phyloP scores from a whole-genome alignment of 2,797 vertebrate species.

The Otolemur crassicaudatus region DNA sequence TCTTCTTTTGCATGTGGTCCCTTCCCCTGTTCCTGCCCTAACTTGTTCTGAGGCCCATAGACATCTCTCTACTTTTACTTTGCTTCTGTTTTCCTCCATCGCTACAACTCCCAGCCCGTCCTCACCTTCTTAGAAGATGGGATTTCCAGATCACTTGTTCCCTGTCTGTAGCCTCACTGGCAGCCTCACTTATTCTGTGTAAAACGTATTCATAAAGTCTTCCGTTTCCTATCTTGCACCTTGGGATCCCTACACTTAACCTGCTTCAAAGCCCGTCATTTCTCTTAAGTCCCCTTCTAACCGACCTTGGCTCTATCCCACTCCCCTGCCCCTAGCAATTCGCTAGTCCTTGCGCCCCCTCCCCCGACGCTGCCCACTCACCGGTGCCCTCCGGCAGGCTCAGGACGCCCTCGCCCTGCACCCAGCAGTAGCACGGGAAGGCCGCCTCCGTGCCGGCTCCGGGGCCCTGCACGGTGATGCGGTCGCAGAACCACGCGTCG shows the following conservation, averaged over 20 bases:
- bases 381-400: constrained; percentile 83
- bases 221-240: not conserved
- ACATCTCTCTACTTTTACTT: not conserved
- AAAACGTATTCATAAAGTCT: not conserved
- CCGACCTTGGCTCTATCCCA: not conserved
- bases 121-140: not conserved
- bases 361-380: constrained; percentile 63
- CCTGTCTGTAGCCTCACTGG: not conserved
- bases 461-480: constrained; percentile 53
- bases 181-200: not conserved
- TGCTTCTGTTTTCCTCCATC: not conserved
- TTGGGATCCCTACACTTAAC: not conserved
- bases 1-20: too few species aligned
- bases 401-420: constrained; percentile 54
- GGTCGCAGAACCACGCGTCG: constrained; percentile 81
- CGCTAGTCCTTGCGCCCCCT: rapidly evolving
- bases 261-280: not conserved
- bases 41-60: too few species aligned
- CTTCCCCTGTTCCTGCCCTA: not conserved
- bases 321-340: rapidly evolving
- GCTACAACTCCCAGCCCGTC: not conserved
- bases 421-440: constrained; percentile 80
- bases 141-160: not conserved
- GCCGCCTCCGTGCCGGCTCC: not conserved
- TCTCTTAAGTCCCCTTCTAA: not conserved